phyloP scores from a whole-genome alignment of 2,797 vertebrate species.

The Kryptolebias ocellatus region DNA sequence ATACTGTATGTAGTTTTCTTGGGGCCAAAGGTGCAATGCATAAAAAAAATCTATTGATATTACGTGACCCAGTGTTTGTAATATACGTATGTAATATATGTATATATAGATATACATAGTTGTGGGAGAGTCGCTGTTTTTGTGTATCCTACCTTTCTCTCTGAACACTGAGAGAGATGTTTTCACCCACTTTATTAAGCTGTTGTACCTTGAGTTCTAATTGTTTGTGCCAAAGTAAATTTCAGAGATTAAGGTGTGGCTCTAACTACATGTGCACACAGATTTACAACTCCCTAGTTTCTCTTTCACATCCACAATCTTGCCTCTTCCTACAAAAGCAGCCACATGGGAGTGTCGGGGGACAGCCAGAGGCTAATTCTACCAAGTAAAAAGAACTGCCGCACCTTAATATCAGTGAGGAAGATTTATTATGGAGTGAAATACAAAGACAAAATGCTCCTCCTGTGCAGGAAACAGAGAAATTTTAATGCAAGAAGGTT shows the following conservation, averaged over 20 bases:
- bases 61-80: too few species aligned
- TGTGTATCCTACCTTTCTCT: too few species aligned
- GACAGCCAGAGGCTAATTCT: conserved; percentile 40
- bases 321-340: conserved; percentile 27
- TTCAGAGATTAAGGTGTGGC: conserved; percentile 33
- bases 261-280: conserved; percentile 13
- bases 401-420: conserved; percentile 25
- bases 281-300: conserved; percentile 12
- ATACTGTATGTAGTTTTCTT: too few species aligned
- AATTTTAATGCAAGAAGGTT: not conserved
- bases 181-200: not conserved
- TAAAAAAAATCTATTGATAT: too few species aligned
- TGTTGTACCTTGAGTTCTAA: not conserved
- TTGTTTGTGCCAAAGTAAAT: conserved; percentile 12
- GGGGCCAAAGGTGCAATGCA: too few species aligned
- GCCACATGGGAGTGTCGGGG: conserved; percentile 39
- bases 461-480: not conserved
- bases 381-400: conserved; percentile 20
- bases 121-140: too few species aligned
- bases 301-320: not conserved
- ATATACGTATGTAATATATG: too few species aligned
- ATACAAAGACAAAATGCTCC: not conserved
- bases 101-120: too few species aligned
- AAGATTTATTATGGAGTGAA: conserved; percentile 1
- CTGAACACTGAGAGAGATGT: not conserved